Evolutionary conservation across 2,797 vertebrate species (phyloP).

Genomic region (Anguilla megastoma): DNA sequence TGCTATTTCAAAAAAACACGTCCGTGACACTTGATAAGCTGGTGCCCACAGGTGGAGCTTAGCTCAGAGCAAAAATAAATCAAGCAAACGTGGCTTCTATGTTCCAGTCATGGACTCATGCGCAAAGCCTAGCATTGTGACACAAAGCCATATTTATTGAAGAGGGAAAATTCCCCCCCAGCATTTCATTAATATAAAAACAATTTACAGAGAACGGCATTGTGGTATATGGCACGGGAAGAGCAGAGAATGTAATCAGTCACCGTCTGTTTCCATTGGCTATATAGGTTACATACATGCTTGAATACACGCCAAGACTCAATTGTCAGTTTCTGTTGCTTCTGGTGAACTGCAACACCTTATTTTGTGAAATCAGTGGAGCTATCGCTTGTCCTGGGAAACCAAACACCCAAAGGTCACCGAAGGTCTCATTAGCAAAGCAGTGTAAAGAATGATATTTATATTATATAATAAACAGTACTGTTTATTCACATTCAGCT

Average conservation of each 20-base stretch:
- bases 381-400: background rate
- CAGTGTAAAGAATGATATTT: background rate
- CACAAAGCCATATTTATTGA: background rate
- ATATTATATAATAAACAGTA: constrained; percentile 12
- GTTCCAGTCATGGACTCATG: background rate
- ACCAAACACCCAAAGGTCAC: constrained; percentile 16
- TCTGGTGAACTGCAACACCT: background rate
- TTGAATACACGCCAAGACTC: background rate
- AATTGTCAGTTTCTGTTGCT: background rate
- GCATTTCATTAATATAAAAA: background rate
- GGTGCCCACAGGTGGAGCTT: background rate
- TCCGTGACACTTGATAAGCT: constrained; percentile 10
- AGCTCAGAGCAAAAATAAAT: constrained; percentile 13
- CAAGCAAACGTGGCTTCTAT: background rate
- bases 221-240: constrained; percentile 4
- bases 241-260: constrained; percentile 6
- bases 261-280: background rate
- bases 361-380: background rate
- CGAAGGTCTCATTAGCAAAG: background rate
- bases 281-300: background rate
- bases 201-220: background rate
- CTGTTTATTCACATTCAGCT: background rate
- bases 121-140: background rate
- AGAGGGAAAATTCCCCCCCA: background rate
- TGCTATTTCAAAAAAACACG: background rate